Evolutionary conservation across 2,888 invertebrate species (phyloP).

Genomic region (Thecocarcelia acutangulata): DNA sequence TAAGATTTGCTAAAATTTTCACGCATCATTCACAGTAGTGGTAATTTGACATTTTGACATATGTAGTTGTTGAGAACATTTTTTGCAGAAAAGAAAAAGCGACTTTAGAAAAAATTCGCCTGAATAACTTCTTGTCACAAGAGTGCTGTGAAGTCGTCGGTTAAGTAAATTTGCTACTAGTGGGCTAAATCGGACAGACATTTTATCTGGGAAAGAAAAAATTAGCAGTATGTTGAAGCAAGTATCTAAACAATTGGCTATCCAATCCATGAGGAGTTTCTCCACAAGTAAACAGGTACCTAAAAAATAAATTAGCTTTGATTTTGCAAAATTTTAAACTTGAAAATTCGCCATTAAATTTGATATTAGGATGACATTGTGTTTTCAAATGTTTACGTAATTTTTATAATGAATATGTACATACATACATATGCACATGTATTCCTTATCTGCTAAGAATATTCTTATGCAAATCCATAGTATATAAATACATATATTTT

Average conservation of each 20-base stretch:
- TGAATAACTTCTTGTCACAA: neutral
- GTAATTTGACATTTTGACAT: too few species aligned
- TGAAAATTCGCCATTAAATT: slow-evolving; percentile 17
- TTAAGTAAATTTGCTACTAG: neutral
- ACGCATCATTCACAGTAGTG: too few species aligned
- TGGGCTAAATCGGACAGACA: slow-evolving; percentile 33
- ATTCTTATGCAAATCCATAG: neutral
- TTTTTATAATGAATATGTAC: slow-evolving; percentile 37
- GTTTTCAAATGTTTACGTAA: slow-evolving; percentile 75
- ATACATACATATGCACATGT: neutral
- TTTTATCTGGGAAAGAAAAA: slow-evolving; percentile 52
- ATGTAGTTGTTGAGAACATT: too few species aligned
- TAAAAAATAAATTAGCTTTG: neutral
- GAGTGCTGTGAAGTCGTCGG: slow-evolving; percentile 21
- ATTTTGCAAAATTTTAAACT: slow-evolving; percentile 7
- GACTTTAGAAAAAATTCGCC: slow-evolving; percentile 3
- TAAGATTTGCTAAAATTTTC: too few species aligned
- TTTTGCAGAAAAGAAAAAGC: too few species aligned
- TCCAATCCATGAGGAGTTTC: slow-evolving; percentile 84
- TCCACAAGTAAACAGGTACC: slow-evolving; percentile 84
- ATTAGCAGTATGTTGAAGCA: slow-evolving; percentile 85
- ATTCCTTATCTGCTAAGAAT: too few species aligned
- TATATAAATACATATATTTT: slow-evolving; percentile 15
- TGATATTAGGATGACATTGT: slow-evolving; percentile 66
- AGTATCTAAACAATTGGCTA: slow-evolving; percentile 83